phyloP scores from a whole-genome alignment of 2,797 vertebrate genomes.

The Ceryle rudis region DNA sequence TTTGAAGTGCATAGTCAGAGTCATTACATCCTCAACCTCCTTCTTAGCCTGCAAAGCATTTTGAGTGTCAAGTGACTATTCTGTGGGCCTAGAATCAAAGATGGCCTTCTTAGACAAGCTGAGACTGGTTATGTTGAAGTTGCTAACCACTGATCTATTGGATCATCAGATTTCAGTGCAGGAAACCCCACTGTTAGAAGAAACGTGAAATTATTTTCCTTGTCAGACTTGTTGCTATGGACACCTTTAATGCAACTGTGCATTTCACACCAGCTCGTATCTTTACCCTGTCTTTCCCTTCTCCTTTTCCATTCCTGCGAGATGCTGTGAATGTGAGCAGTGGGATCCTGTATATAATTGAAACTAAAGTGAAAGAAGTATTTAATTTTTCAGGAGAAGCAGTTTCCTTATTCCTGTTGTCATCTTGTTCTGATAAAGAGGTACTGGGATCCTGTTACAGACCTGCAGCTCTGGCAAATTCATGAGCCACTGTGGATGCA shows the following conservation, averaged over 20 bases:
- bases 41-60: background rate
- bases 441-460: background rate
- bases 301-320: background rate
- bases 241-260: background rate
- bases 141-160: background rate
- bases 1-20: background rate
- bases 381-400: background rate
- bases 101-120: background rate
- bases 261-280: background rate
- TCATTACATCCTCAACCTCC: background rate
- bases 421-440: background rate
- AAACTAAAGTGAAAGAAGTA: background rate
- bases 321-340: background rate
- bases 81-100: background rate
- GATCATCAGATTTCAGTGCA: background rate
- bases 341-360: background rate
- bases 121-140: background rate
- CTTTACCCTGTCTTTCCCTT: background rate
- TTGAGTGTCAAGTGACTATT: background rate
- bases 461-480: background rate
- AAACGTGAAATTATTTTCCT: background rate
- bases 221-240: background rate
- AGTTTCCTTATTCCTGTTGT: background rate
- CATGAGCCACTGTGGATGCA: accelerated
- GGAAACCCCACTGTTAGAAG: background rate